phyloP scores from a whole-genome alignment of 1,140 invertebrate species.

The Atta texana region DNA sequence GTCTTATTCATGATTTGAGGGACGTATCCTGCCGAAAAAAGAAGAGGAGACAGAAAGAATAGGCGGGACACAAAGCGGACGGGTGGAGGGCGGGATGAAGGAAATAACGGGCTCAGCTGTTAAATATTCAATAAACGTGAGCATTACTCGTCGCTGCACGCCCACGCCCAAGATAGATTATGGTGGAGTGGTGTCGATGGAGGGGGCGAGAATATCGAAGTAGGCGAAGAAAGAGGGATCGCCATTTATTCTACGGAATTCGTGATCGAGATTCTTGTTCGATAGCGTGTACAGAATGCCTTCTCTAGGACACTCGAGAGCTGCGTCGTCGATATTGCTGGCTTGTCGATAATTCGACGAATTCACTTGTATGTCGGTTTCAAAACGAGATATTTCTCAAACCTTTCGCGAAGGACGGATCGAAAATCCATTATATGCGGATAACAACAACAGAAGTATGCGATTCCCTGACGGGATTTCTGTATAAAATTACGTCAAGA shows the following conservation, averaged over 20 bases:
- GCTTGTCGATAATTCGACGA: slow-evolving; percentile 50
- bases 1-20: slow-evolving; percentile 80
- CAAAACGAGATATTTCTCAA: slow-evolving; percentile 22
- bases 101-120: slow-evolving; percentile 75
- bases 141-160: slow-evolving; percentile 82
- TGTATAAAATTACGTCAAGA: not conserved
- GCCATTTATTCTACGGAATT: slow-evolving; percentile 81
- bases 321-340: slow-evolving; percentile 33
- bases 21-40: slow-evolving; percentile 74
- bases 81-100: slow-evolving; percentile 44
- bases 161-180: slow-evolving; percentile 72
- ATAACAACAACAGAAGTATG: slow-evolving; percentile 20
- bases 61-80: slow-evolving; percentile 11
- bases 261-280: slow-evolving; percentile 71
- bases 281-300: slow-evolving; percentile 50
- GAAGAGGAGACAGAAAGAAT: slow-evolving; percentile 35
- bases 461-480: slow-evolving; percentile 8
- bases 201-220: slow-evolving; percentile 56
- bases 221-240: slow-evolving; percentile 48
- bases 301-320: slow-evolving; percentile 31
- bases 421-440: slow-evolving; percentile 13
- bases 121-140: slow-evolving; percentile 84
- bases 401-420: not conserved
- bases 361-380: slow-evolving; percentile 25
- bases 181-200: slow-evolving; percentile 18